A percentile compares a stretch with the other conserved stretches of the same genome.
These are phyloP conservation scores for Lasius fuliginosus DNA, from an alignment of 2,888 invertebrate species.

Conservation along the genomic window DNA sequence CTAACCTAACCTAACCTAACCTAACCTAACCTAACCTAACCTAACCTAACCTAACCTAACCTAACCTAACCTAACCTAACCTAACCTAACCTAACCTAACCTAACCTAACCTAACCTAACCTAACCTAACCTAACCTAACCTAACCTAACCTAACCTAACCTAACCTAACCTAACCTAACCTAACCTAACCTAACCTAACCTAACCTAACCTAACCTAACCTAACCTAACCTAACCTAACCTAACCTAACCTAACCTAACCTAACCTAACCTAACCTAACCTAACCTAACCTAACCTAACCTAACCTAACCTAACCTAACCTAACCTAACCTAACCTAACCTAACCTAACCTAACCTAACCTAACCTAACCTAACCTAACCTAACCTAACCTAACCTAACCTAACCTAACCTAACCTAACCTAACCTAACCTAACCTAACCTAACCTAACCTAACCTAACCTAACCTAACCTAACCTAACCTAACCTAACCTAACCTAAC, in stretches of 20 bases:
- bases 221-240: conserved; percentile 44
- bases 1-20: background rate
- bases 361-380: conserved; percentile 44
- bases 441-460: conserved; percentile 29
- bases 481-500: conserved; percentile 44
- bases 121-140: conserved; percentile 43
- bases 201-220: conserved; percentile 42
- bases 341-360: conserved; percentile 43
- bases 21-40: conserved; percentile 43
- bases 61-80: conserved; percentile 36
- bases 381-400: conserved; percentile 42
- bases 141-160: conserved; percentile 44
- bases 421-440: conserved; percentile 44
- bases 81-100: conserved; percentile 41
- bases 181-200: conserved; percentile 43
- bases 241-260: conserved; percentile 42
- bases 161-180: conserved; percentile 44
- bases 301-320: conserved; percentile 18
- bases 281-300: conserved; percentile 44
- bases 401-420: conserved; percentile 19
- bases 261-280: conserved; percentile 43
- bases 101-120: conserved; percentile 42
- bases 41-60: conserved; percentile 37
- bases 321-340: conserved; percentile 42
- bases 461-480: conserved; percentile 33